Evolutionary conservation across 2,797 vertebrate genomes (phyloP), one percentile per base, ranked within the genome.

Genomic region (Channallabes apus): DNA sequence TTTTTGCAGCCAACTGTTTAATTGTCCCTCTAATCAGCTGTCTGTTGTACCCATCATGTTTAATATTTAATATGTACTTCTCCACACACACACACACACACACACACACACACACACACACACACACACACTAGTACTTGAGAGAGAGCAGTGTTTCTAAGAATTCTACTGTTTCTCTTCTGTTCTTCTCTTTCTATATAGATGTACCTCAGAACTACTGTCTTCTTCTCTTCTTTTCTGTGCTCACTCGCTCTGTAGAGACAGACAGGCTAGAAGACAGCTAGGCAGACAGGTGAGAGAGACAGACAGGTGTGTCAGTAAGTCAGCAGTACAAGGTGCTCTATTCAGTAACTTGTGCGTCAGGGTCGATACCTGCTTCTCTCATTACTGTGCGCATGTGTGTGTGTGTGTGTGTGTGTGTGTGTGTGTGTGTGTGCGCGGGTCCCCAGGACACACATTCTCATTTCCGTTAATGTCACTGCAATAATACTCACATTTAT

Each of bases 381-480:
- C 76, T 85, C 77, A 64, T 94, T 91, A 89, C 90, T 93, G 91
- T 93, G 90, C 89, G 89, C 72, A 27, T 38, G 38, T 90, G 92
- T 65, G 38, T 29, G 59, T 17, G 22, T 51, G 38, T 17, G 22
- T 51, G 79, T 32, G 61, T 51, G 46, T 38, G 38, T 32, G 32
- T 32, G 46, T 91, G 91, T 84, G 88, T 93, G 90, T 51, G 46
- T 91, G 91, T n/a, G 24, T 91, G 91, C 85, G 85, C 92, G 89
- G 29, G 82, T 88, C 88, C 88, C 88, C 65, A 46, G 89, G 89
- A 87, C 77, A 85, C 84, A 91, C 85, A 87, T 91, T 93, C 94
- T 95, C 94, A 95, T 95, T 95, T 96, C 92, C 94, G 94, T 95
- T 95, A 96, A 95, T 95, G 94, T 95, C 95, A 95, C 94, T 95